These are phyloP conservation scores for Symphodus melops DNA, from an alignment of 2,113 vertebrate species.

Conservation along the genomic window DNA sequence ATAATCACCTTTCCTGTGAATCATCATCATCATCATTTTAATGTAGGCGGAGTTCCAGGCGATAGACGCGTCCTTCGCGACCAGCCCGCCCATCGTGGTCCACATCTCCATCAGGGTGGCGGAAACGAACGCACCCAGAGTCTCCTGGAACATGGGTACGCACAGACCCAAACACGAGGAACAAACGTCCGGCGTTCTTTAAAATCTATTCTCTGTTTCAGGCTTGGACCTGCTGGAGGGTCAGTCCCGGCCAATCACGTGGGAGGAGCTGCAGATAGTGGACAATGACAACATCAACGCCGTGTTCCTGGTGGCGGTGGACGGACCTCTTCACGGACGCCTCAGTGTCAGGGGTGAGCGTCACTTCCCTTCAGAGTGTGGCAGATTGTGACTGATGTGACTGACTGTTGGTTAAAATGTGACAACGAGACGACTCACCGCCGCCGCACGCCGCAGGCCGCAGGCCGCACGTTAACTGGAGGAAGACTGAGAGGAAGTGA, in stretches of 20 bases:
- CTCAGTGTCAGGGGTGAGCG: constrained; percentile 73
- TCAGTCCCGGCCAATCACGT: constrained; percentile 69
- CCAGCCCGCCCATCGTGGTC: constrained; percentile 74
- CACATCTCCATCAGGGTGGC: constrained; percentile 82
- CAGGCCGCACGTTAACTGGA: not conserved
- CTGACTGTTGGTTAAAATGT: too few species aligned
- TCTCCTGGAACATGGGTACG: constrained; percentile 82
- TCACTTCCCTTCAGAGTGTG: not conserved
- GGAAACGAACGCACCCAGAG: constrained; percentile 79
- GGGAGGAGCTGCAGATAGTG: constrained; percentile 81
- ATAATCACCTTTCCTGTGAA: too few species aligned
- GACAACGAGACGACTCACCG: not conserved
- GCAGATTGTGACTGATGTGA: too few species aligned
- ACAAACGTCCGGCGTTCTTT: not conserved
- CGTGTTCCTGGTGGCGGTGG: constrained; percentile 78
- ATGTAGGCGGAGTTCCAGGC: constrained; percentile 85
- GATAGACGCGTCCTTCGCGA: constrained; percentile 79
- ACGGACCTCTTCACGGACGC: constrained; percentile 72
- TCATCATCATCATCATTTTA: too few species aligned
- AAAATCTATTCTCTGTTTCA: constrained; percentile 23
- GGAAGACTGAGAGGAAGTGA: not conserved
- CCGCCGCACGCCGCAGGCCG: too few species aligned
- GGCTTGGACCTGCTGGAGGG: constrained; percentile 82
- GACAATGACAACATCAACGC: constrained; percentile 76
- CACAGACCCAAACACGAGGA: not conserved